A percentile compares a stretch with the other conserved stretches of the same genome.
Conservation (phyloP, 2,888 invertebrate species). For the Cylindroiulus punctatus region DNA sequence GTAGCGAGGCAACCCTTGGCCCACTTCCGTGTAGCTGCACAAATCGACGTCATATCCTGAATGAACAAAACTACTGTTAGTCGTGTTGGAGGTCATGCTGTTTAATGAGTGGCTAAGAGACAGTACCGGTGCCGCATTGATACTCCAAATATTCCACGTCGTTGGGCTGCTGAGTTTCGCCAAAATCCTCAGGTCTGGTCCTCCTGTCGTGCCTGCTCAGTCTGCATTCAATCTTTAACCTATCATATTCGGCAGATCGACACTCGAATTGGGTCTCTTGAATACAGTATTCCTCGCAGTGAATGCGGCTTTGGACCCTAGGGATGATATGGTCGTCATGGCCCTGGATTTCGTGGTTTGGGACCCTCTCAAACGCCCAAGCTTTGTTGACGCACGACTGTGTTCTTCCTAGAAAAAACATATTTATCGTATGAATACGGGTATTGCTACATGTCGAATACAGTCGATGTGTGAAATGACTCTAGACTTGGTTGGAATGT, state of each 20-base stretch:
- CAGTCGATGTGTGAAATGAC: too few species aligned
- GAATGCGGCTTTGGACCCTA: conserved; percentile 68
- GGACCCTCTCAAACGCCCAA: conserved; percentile 70
- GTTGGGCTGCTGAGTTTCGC: conserved; percentile 61
- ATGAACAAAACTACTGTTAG: not conserved
- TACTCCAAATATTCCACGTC: conserved; percentile 70
- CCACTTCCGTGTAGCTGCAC: conserved; percentile 63
- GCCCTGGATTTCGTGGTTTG: conserved; percentile 68
- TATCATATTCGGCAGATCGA: conserved; percentile 70
- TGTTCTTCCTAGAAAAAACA: conserved; percentile 36
- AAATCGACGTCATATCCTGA: conserved; percentile 60
- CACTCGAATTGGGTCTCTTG: conserved; percentile 67
- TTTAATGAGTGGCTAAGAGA: conserved; percentile 59
- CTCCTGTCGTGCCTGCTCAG: conserved; percentile 68
- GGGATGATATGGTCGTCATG: conserved; percentile 67
- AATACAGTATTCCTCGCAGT: conserved; percentile 69
- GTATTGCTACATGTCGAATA: too few species aligned
- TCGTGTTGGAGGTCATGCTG: conserved; percentile 58
- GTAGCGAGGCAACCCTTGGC: conserved; percentile 61
- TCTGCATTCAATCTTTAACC: conserved; percentile 67
- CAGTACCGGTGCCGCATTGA: conserved; percentile 67
- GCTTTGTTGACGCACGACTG: conserved; percentile 57
- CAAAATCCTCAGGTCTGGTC: conserved; percentile 67
- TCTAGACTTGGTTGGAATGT: too few species aligned
- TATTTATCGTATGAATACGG: not conserved